Evolutionary conservation across 1,140 invertebrate genomes (phyloP), one percentile per base, ranked within the genome.

Genomic region (Lepidotrigona ventralis): DNA sequence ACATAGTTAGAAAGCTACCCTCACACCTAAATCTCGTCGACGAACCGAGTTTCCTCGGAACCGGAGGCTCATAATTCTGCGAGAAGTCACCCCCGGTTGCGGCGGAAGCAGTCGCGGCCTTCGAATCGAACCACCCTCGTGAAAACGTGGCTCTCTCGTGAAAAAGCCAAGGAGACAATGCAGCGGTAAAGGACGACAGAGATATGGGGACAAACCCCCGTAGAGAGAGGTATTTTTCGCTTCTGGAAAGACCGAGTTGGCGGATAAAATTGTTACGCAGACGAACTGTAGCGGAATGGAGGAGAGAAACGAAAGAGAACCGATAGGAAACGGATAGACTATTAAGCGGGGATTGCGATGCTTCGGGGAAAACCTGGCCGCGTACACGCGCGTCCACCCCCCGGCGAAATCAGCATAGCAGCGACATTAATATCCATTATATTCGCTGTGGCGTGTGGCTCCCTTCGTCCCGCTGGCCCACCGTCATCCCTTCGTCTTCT

Each of bases 381-480:
- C 15, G 78, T 33, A 53, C 63, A 68, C 51, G 60, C 39, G 54
- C 46, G 71, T 29, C 69, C 80, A 68, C 26, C 21, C 29, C 71
- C 63, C 64, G 23, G 70, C n/a, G 84, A 72, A 90, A 90, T 91
- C 89, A 80, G 80, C 86, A 88, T 87, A 86, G 84, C n/a, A 81
- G 77, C 75, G 80, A 90, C 90, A 90, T 90, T 90, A 91, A 91
- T 90, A 90, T 91, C 90, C 90, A 91, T 90, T 91, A 90, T 90
- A 90, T 86, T 89, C 78, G 72, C 74, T n/a, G 19, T 77, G 81
- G 75, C 63, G 58, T 29, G 39, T 46, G 39, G 8, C 39, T 0
- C 39, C 39, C 39, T 8, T 8, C 33, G 2, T 70, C 73, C 2
- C 33, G 2, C 33, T 39, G 2, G 54, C 70, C 53, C 54, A 23